Conservation (phyloP, 2,113 vertebrate species). For the Coregonus clupeaformis region DNA sequence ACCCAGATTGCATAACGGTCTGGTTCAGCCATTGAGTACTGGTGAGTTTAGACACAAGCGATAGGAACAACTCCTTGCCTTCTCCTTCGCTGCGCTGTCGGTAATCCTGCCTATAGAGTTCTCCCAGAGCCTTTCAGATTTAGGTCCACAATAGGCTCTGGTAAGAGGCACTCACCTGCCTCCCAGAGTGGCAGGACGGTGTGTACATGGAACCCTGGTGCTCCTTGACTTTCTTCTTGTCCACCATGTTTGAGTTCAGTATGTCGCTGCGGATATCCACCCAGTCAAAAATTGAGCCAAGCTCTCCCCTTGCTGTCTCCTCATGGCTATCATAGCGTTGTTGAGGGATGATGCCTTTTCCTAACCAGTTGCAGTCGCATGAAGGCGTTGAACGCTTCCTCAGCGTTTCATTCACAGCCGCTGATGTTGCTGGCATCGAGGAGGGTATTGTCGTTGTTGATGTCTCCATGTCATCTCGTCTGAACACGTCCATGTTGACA, state of each 20-base stretch:
- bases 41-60: too few species aligned
- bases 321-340: neutral
- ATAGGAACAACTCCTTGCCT: too few species aligned
- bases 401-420: too few species aligned
- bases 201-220: neutral
- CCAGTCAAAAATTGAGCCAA: neutral
- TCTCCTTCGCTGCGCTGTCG: neutral
- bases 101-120: neutral
- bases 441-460: neutral
- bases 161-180: neutral
- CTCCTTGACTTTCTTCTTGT: neutral
- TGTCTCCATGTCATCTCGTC: neutral
- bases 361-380: too few species aligned
- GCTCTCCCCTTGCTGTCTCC: slow-evolving; percentile 2
- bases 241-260: neutral
- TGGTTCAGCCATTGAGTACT: too few species aligned
- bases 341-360: neutral
- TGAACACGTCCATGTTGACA: neutral
- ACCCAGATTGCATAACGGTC: too few species aligned
- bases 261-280: neutral
- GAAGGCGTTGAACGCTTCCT: too few species aligned
- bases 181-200: neutral
- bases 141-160: neutral
- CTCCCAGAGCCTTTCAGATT: neutral
- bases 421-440: neutral